These are phyloP conservation scores for Melanostigma gelatinosum DNA, from an alignment of 2,113 vertebrate species.

Conservation along the genomic window DNA sequence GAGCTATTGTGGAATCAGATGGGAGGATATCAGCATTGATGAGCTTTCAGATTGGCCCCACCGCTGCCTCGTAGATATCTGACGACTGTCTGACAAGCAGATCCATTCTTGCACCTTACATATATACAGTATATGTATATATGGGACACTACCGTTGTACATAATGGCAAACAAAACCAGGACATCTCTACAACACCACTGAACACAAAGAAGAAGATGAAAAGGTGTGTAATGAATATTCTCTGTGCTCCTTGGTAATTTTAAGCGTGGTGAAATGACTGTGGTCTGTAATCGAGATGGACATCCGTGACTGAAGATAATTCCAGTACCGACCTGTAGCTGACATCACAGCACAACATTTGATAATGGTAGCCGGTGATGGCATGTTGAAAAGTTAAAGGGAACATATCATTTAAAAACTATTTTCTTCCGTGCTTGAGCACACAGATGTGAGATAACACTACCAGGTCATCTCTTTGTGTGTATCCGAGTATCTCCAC, in stretches of 20 bases:
- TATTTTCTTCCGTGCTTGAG: too few relatives aligned
- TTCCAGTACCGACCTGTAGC: background rate
- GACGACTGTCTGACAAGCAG: background rate
- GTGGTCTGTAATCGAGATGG: background rate
- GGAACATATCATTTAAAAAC: background rate
- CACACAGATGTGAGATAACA: background rate
- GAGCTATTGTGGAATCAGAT: conserved; percentile 39
- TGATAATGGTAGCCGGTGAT: background rate
- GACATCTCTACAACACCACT: background rate
- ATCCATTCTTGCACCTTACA: background rate
- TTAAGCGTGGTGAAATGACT: background rate
- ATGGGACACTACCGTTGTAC: background rate
- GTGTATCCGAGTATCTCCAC: background rate
- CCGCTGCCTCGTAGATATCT: background rate
- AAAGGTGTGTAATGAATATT: background rate
- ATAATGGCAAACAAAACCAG: background rate
- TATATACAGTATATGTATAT: background rate
- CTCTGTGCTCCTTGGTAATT: background rate
- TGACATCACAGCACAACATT: background rate
- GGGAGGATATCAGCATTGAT: conserved; percentile 15
- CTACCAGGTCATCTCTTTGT: background rate
- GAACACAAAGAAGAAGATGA: background rate
- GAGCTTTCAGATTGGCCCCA: conserved; percentile 3
- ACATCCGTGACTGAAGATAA: background rate
- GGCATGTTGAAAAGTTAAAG: background rate